phyloP scores from a whole-genome alignment of 2,888 invertebrate genomes.

The Drosophila neutralis region DNA sequence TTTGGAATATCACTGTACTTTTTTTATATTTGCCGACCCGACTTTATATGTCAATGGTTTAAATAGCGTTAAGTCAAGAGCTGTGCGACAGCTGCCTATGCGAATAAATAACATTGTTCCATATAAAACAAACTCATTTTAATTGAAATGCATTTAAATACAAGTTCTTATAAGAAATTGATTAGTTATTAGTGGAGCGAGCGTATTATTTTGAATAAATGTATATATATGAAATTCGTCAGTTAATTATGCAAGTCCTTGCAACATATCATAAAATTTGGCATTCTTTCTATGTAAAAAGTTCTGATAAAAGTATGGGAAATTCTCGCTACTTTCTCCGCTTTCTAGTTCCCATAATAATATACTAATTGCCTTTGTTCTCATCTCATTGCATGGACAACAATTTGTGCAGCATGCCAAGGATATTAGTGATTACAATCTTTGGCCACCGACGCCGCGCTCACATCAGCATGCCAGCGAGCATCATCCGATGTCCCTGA shows the following conservation, averaged over 20 bases:
- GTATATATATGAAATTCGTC: not conserved
- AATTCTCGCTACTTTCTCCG: not conserved
- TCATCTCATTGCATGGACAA: constrained; percentile 65
- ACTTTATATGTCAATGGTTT: constrained; percentile 1
- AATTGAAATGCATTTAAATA: constrained; percentile 2
- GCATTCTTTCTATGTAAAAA: not conserved
- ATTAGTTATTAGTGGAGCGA: not conserved
- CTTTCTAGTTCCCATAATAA: not conserved
- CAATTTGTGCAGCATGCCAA: constrained; percentile 84
- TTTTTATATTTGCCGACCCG: not conserved
- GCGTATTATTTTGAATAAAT: not conserved
- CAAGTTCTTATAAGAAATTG: constrained; percentile 13
- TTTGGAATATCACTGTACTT: constrained; percentile 4
- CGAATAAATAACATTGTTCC: not conserved
- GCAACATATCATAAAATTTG: not conserved
- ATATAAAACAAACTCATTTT: constrained; percentile 20
- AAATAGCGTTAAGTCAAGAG: constrained; percentile 26
- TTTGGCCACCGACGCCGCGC: constrained; percentile 84
- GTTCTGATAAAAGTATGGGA: not conserved
- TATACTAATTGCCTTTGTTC: constrained; percentile 17
- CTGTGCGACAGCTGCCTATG: constrained; percentile 1
- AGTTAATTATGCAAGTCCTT: not conserved
- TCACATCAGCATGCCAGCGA: constrained; percentile 82
- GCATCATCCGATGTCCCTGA: constrained; percentile 83
- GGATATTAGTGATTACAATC: constrained; percentile 84